A percentile compares a stretch with the other conserved stretches of the same genome.
These are phyloP conservation scores for Hyla sarda DNA, from an alignment of 2,113 vertebrate species.

Conservation along the genomic window DNA sequence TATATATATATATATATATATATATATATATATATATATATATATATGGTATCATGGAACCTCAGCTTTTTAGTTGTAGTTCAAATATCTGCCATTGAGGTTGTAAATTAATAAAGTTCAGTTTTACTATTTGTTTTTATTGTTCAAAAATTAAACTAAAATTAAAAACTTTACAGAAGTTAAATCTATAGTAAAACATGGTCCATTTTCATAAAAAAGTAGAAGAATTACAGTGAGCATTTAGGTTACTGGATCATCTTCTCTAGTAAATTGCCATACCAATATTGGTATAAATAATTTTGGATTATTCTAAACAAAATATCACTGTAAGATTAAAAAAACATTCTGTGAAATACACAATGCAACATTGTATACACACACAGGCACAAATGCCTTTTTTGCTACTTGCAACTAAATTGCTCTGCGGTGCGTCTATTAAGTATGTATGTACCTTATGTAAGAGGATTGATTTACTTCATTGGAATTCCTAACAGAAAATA, in stretches of 20 bases:
- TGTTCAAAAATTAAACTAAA: neutral
- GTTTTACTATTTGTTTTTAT: neutral
- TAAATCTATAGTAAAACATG: neutral
- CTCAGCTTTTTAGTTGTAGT: too few species aligned
- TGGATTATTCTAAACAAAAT: neutral
- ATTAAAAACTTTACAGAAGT: neutral
- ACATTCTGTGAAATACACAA: neutral
- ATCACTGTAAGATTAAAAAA: neutral
- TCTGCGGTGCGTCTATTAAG: conserved; percentile 56
- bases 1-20: too few species aligned
- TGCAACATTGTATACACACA: neutral
- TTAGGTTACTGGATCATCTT: neutral
- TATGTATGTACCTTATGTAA: conserved; percentile 60
- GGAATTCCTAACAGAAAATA: conserved; percentile 58
- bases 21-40: too few species aligned
- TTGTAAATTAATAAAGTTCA: neutral
- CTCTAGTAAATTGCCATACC: neutral
- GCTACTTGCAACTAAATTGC: conserved; percentile 48
- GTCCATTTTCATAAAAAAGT: neutral
- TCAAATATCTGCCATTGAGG: neutral
- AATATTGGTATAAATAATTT: neutral
- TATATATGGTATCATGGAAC: too few species aligned
- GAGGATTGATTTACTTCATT: conserved; percentile 60
- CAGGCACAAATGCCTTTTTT: neutral
- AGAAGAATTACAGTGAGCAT: neutral